Base-by-base conservation (phyloP, 1,140 invertebrate species). In the Pollicipes pollicipes region DNA sequence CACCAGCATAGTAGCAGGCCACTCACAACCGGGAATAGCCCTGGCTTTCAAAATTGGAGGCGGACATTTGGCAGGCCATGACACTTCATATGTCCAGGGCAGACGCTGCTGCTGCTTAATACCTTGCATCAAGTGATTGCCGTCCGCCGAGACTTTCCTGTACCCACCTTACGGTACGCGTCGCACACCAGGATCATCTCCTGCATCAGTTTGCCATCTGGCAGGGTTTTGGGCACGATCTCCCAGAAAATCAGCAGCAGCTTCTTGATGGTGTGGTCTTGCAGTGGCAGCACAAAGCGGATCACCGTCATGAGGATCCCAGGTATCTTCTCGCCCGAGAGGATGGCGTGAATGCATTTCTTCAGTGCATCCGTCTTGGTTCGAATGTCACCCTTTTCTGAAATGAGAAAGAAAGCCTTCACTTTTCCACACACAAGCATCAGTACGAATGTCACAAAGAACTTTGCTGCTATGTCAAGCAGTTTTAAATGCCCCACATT, bases 141-240 rank as follows among this genome's bases (percentile, higher is more conserved):
- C 4, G 16, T 35, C 32, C 4, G 4, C 32, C 16, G 32, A 35
- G 4, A 35, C 4, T 6, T 35, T 35, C 32, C 4, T 35, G 4
- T 35, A 35, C 32, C 16, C 76, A 90, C 88, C 86, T 98, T 99
- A 75, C 96, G 86, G 77, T 99, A 99, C 0, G 97, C 96, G 83
- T 99, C 97, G 82, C 97, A 99, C 16, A 99, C 97, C 37, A 99
- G 83, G 77, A 99, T 99, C 94, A 99, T 98, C 81, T 99, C 97
- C 58, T 87, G 96, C 74, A 99, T 81, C n/a, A 99, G 83, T 81
- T 98, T 99, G 28, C 97, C 97, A 85, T 99, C 95, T 0, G 90
- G 79, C 26, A 88, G 89, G 0, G 93, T 96, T 82, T 99, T 99
- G 0, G 97, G 97, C 3, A 99, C 95, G 74, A 99, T 97, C 83